Percentiles rank a stretch among this genome's conserved stretches.
phyloP scores from a whole-genome alignment of 2,888 invertebrate species.

The Amphimallon solstitiale region DNA sequence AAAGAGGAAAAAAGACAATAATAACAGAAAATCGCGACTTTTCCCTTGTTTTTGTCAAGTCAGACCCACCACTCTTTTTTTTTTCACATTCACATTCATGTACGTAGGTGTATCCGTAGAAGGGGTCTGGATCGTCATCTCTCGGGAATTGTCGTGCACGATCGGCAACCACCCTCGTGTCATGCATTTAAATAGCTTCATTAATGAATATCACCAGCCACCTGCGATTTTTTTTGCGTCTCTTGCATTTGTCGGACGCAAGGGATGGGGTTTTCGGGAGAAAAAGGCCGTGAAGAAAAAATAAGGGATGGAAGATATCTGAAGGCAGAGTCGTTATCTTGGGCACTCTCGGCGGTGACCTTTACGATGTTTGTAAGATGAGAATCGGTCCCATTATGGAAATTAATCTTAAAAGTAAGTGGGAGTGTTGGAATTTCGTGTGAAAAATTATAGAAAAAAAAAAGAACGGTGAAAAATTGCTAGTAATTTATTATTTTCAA shows the following conservation, averaged over 20 bases:
- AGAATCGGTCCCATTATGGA: neutral
- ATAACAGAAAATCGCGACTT: neutral
- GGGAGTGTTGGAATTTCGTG: too few relatives aligned
- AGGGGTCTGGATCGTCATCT: slow-evolving; percentile 43
- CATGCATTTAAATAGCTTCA: slow-evolving; percentile 67
- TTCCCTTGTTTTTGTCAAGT: neutral
- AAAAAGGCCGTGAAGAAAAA: neutral
- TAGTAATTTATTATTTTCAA: too few relatives aligned
- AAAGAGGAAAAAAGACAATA: neutral
- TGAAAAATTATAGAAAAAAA: too few relatives aligned
- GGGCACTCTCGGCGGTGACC: neutral
- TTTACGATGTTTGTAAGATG: slow-evolving; percentile 10
- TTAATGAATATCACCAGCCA: slow-evolving; percentile 61
- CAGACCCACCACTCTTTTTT: neutral
- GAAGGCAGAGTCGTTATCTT: slow-evolving; percentile 1
- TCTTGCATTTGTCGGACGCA: slow-evolving; percentile 4
- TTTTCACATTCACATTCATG: neutral
- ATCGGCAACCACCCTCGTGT: slow-evolving; percentile 58
- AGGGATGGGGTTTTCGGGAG: too few relatives aligned
- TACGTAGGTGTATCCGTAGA: neutral
- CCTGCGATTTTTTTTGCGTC: slow-evolving; percentile 57
- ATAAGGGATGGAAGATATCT: neutral
- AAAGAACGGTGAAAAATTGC: too few relatives aligned
- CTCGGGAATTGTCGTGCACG: slow-evolving; percentile 55
- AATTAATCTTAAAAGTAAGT: too few relatives aligned